Conservation (phyloP, 2,888 invertebrate genomes). For the Nomada flava region DNA sequence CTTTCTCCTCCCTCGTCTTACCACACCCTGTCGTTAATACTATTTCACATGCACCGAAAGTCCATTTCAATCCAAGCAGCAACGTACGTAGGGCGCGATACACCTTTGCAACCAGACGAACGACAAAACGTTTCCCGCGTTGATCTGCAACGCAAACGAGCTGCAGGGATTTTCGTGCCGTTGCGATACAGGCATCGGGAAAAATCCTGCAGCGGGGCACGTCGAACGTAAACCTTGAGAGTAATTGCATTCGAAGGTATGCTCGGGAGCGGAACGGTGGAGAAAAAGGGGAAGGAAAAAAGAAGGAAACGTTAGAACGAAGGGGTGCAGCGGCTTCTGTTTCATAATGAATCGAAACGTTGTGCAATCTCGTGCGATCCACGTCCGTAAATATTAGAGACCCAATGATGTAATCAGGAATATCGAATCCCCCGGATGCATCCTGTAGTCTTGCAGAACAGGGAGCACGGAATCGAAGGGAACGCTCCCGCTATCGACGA, state of each 20-base stretch:
- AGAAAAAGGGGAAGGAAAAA: too few species aligned
- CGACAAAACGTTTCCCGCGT: constrained; percentile 26
- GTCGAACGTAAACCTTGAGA: constrained; percentile 12
- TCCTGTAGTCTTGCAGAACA: constrained; percentile 12
- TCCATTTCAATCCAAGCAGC: constrained; percentile 14
- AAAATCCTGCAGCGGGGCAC: constrained; percentile 21
- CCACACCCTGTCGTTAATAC: neutral
- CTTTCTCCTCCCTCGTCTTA: too few species aligned
- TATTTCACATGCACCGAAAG: constrained; percentile 20
- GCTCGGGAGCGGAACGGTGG: neutral
- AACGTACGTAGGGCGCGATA: constrained; percentile 14
- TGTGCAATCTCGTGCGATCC: constrained; percentile 44
- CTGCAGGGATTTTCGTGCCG: constrained; percentile 48
- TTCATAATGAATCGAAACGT: constrained; percentile 45
- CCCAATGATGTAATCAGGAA: constrained; percentile 52
- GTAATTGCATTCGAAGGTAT: constrained; percentile 44
- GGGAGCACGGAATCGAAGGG: neutral
- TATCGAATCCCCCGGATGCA: constrained; percentile 36
- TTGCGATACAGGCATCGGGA: constrained; percentile 36
- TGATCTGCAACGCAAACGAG: constrained; percentile 55
- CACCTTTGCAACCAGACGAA: constrained; percentile 14
- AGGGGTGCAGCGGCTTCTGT: neutral
- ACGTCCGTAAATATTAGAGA: constrained; percentile 52
- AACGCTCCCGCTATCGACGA: constrained; percentile 32
- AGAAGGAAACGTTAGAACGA: neutral